Percentiles rank a stretch among this genome's conserved stretches.
These are phyloP conservation scores for Propithecus deckenii DNA, from an alignment of 2,797 vertebrate species.

Conservation along the genomic window DNA sequence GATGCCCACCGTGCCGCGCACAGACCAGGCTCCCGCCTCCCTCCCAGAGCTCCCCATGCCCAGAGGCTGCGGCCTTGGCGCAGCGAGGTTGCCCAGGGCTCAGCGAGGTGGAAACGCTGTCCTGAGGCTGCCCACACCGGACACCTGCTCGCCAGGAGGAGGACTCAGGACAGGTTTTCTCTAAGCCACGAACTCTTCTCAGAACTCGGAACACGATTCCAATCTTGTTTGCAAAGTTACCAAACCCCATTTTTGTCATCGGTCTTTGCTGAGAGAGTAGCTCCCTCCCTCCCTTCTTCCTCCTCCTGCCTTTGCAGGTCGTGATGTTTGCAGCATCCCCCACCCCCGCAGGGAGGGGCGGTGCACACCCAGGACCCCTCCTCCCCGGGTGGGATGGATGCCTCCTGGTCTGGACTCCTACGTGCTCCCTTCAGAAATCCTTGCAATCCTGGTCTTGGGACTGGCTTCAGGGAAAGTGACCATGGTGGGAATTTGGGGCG, in stretches of 20 bases:
- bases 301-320: neutral
- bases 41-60: too few relatives aligned
- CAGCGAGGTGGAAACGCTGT: too few relatives aligned
- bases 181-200: neutral
- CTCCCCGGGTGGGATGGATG: neutral
- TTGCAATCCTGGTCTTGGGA: neutral
- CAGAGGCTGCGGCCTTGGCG: accelerated
- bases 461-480: neutral
- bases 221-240: neutral
- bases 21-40: neutral
- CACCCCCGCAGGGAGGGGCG: too few relatives aligned
- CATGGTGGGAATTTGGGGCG: neutral
- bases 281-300: too few relatives aligned
- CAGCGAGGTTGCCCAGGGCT: too few relatives aligned
- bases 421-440: neutral
- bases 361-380: neutral
- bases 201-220: neutral
- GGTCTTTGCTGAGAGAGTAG: neutral
- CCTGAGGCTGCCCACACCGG: accelerated
- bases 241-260: neutral
- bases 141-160: neutral
- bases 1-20: neutral
- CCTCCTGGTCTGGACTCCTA: too few relatives aligned
- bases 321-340: neutral
- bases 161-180: too few relatives aligned